These are phyloP conservation scores for Sylvilagus bachmani DNA, from an alignment of 2,113 vertebrate species.

Conservation along the genomic window DNA sequence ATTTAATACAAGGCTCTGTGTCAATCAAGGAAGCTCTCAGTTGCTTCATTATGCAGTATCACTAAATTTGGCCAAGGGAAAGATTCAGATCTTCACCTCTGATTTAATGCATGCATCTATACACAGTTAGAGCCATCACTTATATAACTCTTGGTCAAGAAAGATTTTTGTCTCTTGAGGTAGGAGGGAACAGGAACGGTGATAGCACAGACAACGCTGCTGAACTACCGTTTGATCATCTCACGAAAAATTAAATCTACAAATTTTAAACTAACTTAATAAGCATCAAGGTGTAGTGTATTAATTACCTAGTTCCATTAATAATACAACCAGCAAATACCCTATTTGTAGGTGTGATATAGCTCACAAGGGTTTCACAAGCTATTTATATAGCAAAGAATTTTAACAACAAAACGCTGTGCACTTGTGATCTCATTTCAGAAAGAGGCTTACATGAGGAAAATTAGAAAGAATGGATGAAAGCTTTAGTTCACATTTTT, in stretches of 20 bases:
- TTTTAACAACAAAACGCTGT: constrained; percentile 51
- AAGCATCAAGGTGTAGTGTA: constrained; percentile 35
- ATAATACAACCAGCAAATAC: constrained; percentile 37
- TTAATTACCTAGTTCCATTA: constrained; percentile 38
- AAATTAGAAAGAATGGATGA: background rate
- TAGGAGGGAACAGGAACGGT: background rate
- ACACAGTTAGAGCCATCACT: background rate
- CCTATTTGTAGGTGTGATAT: constrained; percentile 36
- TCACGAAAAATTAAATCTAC: constrained; percentile 46
- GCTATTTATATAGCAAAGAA: constrained; percentile 65
- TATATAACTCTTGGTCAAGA: background rate
- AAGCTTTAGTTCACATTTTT: constrained; percentile 40
- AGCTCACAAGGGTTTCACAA: constrained; percentile 63
- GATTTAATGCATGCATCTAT: background rate
- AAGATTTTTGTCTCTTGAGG: background rate
- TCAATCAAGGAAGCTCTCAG: constrained; percentile 18
- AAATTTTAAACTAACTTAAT: constrained; percentile 55
- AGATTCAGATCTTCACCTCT: background rate
- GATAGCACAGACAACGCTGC: background rate
- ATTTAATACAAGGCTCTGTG: background rate
- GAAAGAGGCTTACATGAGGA: background rate
- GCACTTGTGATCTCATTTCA: constrained; percentile 67
- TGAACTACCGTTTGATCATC: background rate
- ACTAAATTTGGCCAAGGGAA: background rate
- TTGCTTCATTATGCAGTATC: background rate